Percentiles rank a stretch among this genome's conserved stretches.
Conservation (phyloP, 2,113 vertebrate species). For the Benitochromis conjunctus region DNA sequence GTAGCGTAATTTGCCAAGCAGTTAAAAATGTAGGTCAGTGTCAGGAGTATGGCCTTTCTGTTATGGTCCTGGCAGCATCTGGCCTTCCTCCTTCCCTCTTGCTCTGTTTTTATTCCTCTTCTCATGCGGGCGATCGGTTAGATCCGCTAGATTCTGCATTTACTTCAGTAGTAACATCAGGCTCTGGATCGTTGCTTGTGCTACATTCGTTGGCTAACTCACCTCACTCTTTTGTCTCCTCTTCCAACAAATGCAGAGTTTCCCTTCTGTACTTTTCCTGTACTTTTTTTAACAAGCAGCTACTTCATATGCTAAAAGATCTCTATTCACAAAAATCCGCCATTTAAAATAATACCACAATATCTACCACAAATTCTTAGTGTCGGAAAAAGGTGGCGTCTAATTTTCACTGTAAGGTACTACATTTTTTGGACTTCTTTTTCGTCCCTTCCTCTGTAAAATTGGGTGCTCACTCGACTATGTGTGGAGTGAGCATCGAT, state of each 20-base stretch:
- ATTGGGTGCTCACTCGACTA: not conserved
- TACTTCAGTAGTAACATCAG: not conserved
- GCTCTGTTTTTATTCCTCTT: not conserved
- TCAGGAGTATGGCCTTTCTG: not conserved
- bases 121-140: not conserved
- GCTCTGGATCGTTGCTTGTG: not conserved
- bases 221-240: not conserved
- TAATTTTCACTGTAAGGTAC: not conserved
- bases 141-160: not conserved
- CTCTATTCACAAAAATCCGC: not conserved
- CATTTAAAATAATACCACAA: not conserved
- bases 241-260: not conserved
- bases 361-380: not conserved
- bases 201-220: not conserved
- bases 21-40: not conserved
- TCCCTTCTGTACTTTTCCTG: not conserved
- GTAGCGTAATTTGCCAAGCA: not conserved
- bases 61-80: not conserved
- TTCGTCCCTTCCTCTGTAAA: not conserved
- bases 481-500: not conserved
- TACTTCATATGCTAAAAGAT: not conserved
- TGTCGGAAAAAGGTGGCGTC: not conserved
- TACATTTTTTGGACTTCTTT: not conserved
- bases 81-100: not conserved
- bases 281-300: not conserved